A percentile compares a stretch with the other conserved stretches of the same genome.
phyloP scores from a whole-genome alignment of 2,888 invertebrate genomes.

The Emmelina monodactyla region DNA sequence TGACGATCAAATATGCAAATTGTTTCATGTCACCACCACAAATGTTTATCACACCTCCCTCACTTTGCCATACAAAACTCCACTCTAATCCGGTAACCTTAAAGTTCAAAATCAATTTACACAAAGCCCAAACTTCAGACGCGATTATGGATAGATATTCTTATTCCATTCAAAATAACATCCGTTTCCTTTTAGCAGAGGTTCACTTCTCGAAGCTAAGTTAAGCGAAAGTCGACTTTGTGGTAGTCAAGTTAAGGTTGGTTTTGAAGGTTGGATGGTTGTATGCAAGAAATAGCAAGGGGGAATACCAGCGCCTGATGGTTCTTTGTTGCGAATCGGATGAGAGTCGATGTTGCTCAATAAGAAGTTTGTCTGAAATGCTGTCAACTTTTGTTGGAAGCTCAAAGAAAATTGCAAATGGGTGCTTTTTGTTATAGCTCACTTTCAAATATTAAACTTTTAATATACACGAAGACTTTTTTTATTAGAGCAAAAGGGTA shows the following conservation, averaged over 20 bases:
- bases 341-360: not conserved
- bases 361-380: too few species aligned
- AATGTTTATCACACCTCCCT: slow-evolving; percentile 44
- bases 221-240: not conserved
- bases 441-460: too few species aligned
- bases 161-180: slow-evolving; percentile 62
- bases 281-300: not conserved
- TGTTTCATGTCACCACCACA: slow-evolving; percentile 47
- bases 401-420: too few species aligned
- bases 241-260: not conserved
- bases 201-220: slow-evolving; percentile 24
- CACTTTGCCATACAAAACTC: slow-evolving; percentile 19
- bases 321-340: not conserved
- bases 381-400: too few species aligned
- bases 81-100: slow-evolving; percentile 10
- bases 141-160: slow-evolving; percentile 55
- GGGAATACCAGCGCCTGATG: not conserved
- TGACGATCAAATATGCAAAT: slow-evolving; percentile 61
- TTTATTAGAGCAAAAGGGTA: too few species aligned
- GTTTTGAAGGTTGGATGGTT: not conserved
- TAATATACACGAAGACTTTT: too few species aligned
- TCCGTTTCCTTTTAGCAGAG: slow-evolving; percentile 55
- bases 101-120: slow-evolving; percentile 20
- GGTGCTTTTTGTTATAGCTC: too few species aligned
- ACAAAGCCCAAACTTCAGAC: too few species aligned